Percentiles rank a stretch among this genome's conserved stretches.
Evolutionary conservation across 1,140 invertebrate genomes (phyloP).

Genomic region (Drosophila bocki): DNA sequence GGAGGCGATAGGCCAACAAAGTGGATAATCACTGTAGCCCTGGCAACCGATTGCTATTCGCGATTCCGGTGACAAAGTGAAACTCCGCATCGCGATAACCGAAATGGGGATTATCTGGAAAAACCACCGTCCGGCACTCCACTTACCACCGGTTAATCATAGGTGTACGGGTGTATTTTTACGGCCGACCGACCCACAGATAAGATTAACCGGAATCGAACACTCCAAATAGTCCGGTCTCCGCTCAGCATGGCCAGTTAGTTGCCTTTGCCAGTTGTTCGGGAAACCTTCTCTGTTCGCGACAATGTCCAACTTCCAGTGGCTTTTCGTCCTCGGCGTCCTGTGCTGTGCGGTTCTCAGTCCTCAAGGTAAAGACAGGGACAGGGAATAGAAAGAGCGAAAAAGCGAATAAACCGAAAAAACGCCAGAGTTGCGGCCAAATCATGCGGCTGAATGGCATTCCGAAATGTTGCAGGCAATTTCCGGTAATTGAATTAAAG

Average conservation of each 20-base stretch:
- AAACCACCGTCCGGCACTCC: slow-evolving; percentile 17
- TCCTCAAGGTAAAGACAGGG: slow-evolving; percentile 53
- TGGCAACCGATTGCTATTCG: slow-evolving; percentile 49
- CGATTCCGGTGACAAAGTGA: neutral
- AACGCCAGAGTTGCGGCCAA: slow-evolving; percentile 23
- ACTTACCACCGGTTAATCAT: slow-evolving; percentile 48
- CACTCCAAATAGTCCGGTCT: slow-evolving; percentile 40
- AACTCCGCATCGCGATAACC: slow-evolving; percentile 11
- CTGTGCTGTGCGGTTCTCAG: slow-evolving; percentile 51
- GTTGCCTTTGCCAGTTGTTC: slow-evolving; percentile 28
- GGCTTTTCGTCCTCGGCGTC: slow-evolving; percentile 43
- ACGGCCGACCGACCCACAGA: slow-evolving; percentile 29
- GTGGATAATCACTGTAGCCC: slow-evolving; percentile 41
- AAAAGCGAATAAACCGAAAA: neutral
- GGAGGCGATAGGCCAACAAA: neutral
- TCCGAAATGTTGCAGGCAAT: slow-evolving; percentile 50
- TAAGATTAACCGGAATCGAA: slow-evolving; percentile 69
- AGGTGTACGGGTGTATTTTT: slow-evolving; percentile 45
- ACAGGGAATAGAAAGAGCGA: neutral
- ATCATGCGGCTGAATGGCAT: slow-evolving; percentile 15
- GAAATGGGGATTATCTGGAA: slow-evolving; percentile 38
- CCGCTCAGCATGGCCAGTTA: slow-evolving; percentile 16
- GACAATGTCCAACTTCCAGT: slow-evolving; percentile 55
- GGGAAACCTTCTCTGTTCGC: neutral
- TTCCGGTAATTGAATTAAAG: slow-evolving; percentile 79